phyloP scores from a whole-genome alignment of 2,113 vertebrate genomes.

The Silurus meridionalis region DNA sequence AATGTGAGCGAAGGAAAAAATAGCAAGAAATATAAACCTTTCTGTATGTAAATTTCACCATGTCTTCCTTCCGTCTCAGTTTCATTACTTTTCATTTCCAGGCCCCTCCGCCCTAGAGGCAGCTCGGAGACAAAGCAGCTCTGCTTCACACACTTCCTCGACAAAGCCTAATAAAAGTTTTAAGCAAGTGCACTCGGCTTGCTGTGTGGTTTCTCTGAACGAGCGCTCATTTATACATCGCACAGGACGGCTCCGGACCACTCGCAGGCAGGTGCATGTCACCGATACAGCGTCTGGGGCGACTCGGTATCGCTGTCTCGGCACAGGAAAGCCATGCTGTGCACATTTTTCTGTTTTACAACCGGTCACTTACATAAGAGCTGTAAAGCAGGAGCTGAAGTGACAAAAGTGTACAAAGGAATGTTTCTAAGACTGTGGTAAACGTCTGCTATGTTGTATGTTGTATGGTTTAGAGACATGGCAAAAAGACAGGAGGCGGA shows the following conservation, averaged over 20 bases:
- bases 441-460: too few species aligned
- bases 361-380: not conserved
- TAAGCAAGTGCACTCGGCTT: constrained; percentile 28
- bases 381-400: not conserved
- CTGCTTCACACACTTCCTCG: constrained; percentile 36
- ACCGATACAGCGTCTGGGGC: not conserved
- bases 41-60: constrained; percentile 21
- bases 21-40: not conserved
- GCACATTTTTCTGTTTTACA: not conserved
- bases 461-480: too few species aligned
- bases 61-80: not conserved
- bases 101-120: constrained; percentile 42
- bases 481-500: too few species aligned
- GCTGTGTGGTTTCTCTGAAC: constrained; percentile 28
- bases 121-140: constrained; percentile 24
- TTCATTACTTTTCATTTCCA: constrained; percentile 35
- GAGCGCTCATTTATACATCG: constrained; percentile 36
- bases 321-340: not conserved
- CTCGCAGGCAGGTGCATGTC: not conserved
- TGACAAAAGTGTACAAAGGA: not conserved
- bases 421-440: not conserved
- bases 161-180: constrained; percentile 50
- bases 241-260: not conserved
- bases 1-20: not conserved
- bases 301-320: not conserved